Base-by-base conservation (phyloP, 2,888 invertebrate genomes). In the Drosophila kambysellisi region DNA sequence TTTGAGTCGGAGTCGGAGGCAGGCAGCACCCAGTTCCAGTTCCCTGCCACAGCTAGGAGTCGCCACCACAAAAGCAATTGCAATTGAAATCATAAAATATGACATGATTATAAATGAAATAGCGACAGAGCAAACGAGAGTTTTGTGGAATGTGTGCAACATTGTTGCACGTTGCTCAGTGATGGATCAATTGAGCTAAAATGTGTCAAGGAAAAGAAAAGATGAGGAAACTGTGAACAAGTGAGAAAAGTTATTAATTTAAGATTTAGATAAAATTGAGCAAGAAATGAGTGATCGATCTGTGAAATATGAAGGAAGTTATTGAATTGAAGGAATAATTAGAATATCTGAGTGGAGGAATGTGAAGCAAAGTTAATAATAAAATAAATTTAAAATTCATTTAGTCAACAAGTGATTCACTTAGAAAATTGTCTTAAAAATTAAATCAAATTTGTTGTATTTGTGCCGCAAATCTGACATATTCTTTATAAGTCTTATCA, bases 61-160 rank as follows among this genome's bases (percentile, higher is more conserved):
- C 37, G 39, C 48, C 37, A 56, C 53, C 50, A 54, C 60, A 56
- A 37, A 25, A 52, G 46, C 68, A 64, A 75, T 68, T 68, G 64
- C 67, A 60, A 53, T 33, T 30, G 65, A 70, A 67, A 61, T 71
- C 70, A 71, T 79, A 75, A 82, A 65, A 71, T 68, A 69, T 51
- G 62, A 63, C 53, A 70, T 52, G 63, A 79, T 68, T 70, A 65
- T 73, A 79, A 75, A 69, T 60, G 56, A 68, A 48, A 54, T 48
- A 20, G 50, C 20, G 43, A 52, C 39, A 46, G 35, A 32, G 65
- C 32, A 57, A 41, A 25, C 58, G 9, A 29, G 20, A 17, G 17
- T 33, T 58, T 58, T 43, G 32, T 4, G 25, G 46, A 37, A 29
- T 51, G 32, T 46, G 15, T n/a, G 41, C n/a, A 9, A 9, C 17